Percentiles rank a stretch among this genome's conserved stretches.
These are phyloP conservation scores for Opisthocomus hoazin DNA, from an alignment of 2,113 vertebrate species.

Conservation along the genomic window DNA sequence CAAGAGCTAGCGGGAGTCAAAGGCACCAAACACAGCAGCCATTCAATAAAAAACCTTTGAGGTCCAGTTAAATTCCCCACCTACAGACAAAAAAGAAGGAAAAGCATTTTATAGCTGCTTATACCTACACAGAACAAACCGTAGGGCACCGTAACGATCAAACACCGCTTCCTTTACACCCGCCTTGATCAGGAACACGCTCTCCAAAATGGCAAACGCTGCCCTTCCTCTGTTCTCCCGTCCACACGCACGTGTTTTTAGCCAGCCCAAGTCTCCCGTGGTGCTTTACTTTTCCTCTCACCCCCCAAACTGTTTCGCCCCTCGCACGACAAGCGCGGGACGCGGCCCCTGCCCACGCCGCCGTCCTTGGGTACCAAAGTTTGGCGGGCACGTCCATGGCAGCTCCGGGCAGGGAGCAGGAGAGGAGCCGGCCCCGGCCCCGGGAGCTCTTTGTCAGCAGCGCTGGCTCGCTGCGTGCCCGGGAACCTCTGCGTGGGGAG, in stretches of 20 bases:
- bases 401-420: background rate
- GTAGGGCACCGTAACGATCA: background rate
- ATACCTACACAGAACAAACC: background rate
- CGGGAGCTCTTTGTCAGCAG: constrained; percentile 58
- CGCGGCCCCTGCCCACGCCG: background rate
- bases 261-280: background rate
- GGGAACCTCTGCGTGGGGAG: constrained; percentile 1
- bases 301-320: background rate
- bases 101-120: no score
- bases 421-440: background rate
- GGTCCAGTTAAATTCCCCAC: background rate
- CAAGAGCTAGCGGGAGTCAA: background rate
- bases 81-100: background rate
- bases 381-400: background rate
- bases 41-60: background rate
- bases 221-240: background rate
- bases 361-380: background rate
- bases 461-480: constrained; percentile 30
- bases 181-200: background rate
- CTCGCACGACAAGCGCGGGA: background rate
- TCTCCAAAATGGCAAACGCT: background rate
- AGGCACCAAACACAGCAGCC: background rate
- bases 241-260: rapidly evolving
- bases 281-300: background rate
- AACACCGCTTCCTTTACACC: background rate